Percentiles rank a stretch among this genome's conserved stretches.
Evolutionary conservation across 1,140 invertebrate species (phyloP).

Genomic region (Drosophila oshimai): DNA sequence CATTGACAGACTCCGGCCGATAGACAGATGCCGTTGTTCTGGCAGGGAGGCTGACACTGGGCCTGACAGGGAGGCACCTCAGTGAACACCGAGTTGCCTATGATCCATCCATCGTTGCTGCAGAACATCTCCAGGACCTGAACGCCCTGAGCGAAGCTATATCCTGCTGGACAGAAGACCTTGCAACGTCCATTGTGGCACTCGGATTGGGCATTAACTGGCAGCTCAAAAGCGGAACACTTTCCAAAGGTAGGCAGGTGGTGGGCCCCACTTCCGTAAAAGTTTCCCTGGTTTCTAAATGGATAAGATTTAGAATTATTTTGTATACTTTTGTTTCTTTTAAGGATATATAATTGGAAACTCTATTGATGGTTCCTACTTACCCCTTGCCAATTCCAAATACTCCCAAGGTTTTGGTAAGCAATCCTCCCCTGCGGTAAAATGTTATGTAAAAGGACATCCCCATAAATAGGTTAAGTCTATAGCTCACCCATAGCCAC

Average conservation of each 20-base stretch:
- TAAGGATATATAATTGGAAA: too few relatives aligned
- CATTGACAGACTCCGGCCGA: slow-evolving; percentile 89
- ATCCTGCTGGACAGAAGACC: slow-evolving; percentile 84
- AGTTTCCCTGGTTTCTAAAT: slow-evolving; percentile 40
- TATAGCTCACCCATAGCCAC: neutral
- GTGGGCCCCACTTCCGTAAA: slow-evolving; percentile 38
- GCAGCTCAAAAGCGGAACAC: slow-evolving; percentile 47
- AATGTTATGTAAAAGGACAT: neutral
- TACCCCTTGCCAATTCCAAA: slow-evolving; percentile 59
- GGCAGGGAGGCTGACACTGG: slow-evolving; percentile 88
- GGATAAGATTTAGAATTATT: too few relatives aligned
- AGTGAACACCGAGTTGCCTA: slow-evolving; percentile 83
- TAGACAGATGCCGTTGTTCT: slow-evolving; percentile 91
- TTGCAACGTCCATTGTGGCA: slow-evolving; percentile 83
- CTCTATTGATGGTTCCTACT: neutral
- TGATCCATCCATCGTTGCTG: slow-evolving; percentile 84
- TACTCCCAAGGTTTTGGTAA: slow-evolving; percentile 41
- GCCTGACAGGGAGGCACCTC: slow-evolving; percentile 86
- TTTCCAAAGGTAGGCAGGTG: slow-evolving; percentile 42
- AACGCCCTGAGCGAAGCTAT: slow-evolving; percentile 86
- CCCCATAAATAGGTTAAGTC: fast-evolving
- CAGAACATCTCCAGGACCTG: slow-evolving; percentile 84
- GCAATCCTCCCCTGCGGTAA: slow-evolving; percentile 15
- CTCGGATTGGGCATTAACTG: slow-evolving; percentile 47
- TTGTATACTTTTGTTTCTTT: too few relatives aligned